Base-by-base conservation (phyloP, 2,113 vertebrate genomes). In the Protobothrops mucrosquamatus region DNA sequence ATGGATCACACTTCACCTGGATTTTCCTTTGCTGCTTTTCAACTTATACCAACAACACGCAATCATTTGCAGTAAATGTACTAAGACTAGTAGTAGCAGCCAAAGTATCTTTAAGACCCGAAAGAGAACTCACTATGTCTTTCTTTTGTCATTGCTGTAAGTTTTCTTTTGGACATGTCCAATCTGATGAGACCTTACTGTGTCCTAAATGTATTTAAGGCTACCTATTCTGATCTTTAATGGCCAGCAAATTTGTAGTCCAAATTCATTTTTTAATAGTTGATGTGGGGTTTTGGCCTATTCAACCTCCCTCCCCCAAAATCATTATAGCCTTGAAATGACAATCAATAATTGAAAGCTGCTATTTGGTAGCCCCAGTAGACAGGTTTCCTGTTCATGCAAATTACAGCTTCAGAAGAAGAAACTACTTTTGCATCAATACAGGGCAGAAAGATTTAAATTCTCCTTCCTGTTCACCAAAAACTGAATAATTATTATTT, bases 11-110 rank as follows among this genome's bases (percentile, higher is more conserved):
- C 93, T 59, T 87, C 92, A 93, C 88, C 93, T 46, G 85, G 91
- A 57, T 54, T 90, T 92, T 89, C 89, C 93, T 91, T 89, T 94
- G 94, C 94, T 94, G 94, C 94, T 96, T 95, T 81, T 94, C 59
- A 94, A 93, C 91, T 2, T 92, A 92, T 18, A 81, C 34, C 74
- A 81, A 43, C 18, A 43, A 39, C 18, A 43, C 22, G 74, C 34
- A 81, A 22, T 4, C 34, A 22, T 81, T 43, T 81, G 69, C n/a
- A 39, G 69, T 20, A 20, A 74, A 74, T 74, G 34, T 22, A 23
- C 43, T 43, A 81, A 81, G 34, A 81, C 69, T 81, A 39, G 34
- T 29, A 54, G 51, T n/a, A 88, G 86, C 14, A 52, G 10, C 26
- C 86, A 52, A 87, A 87, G 3, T 15, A 87, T 29, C 1, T 46